Evolutionary conservation across 2,888 invertebrate genomes (phyloP).

Genomic region (Pardosa pseudoannulata): DNA sequence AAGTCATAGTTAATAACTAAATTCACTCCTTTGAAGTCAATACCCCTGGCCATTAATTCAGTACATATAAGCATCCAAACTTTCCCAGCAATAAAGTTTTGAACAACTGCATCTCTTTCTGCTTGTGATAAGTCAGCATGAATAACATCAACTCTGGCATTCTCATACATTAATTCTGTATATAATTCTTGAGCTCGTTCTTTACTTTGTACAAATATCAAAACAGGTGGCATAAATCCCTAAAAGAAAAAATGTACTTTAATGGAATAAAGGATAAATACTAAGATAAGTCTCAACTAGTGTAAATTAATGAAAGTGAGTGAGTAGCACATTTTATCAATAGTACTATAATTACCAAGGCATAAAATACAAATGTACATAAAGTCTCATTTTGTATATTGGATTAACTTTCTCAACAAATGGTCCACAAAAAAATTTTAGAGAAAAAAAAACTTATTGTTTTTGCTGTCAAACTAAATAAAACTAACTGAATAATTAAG

Average conservation of each 20-base stretch:
- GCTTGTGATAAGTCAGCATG: constrained; percentile 93
- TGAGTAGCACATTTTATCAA: no score
- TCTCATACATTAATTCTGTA: constrained; percentile 92
- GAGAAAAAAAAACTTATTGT: no score
- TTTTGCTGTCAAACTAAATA: no score
- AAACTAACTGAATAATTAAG: no score
- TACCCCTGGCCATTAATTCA: constrained; percentile 96
- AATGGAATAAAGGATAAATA: no score
- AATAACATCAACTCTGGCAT: constrained; percentile 94
- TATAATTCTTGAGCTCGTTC: constrained; percentile 95
- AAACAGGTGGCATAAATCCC: constrained; percentile 92
- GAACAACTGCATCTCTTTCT: constrained; percentile 94
- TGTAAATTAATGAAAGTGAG: no score
- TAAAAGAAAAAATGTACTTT: constrained; percentile 75
- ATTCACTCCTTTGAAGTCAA: constrained; percentile 97
- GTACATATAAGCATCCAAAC: constrained; percentile 98
- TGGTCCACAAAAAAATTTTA: no score
- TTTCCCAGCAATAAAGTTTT: constrained; percentile 92
- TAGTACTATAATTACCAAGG: no score
- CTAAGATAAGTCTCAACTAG: no score
- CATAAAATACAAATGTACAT: no score
- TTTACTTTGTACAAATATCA: constrained; percentile 92
- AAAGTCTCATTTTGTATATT: no score
- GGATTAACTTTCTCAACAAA: no score
- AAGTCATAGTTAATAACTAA: constrained; percentile 98